Evolutionary conservation across 1,140 invertebrate genomes (phyloP).

Genomic region (Pygmarrhopalites habei): DNA sequence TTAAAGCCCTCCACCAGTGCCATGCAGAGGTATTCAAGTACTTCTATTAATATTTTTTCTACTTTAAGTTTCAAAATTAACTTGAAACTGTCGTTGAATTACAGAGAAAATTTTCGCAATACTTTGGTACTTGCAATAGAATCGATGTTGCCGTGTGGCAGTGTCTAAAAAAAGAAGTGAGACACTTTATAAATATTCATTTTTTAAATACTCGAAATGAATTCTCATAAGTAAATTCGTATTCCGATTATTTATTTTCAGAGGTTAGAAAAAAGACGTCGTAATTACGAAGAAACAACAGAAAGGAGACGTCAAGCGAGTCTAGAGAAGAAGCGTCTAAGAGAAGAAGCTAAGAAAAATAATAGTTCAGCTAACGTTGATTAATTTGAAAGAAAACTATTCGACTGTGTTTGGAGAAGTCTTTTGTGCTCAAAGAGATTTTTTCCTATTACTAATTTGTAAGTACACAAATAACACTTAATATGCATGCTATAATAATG

Average conservation of each 20-base stretch:
- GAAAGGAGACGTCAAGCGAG: neutral
- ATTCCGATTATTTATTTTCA: constrained; percentile 5
- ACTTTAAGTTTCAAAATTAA: neutral
- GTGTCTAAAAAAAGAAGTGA: constrained; percentile 27
- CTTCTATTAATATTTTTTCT: neutral
- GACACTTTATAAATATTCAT: neutral
- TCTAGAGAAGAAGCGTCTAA: neutral
- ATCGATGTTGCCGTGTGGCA: constrained; percentile 15
- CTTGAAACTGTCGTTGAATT: neutral
- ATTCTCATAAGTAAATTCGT: neutral
- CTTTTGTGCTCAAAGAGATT: neutral
- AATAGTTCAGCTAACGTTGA: too few species aligned
- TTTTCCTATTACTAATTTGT: neutral
- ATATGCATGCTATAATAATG: neutral
- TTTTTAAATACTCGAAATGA: neutral
- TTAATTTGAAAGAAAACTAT: neutral
- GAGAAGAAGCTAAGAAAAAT: neutral
- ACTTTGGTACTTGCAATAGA: constrained; percentile 23
- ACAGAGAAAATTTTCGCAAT: constrained; percentile 18
- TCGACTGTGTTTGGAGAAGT: neutral
- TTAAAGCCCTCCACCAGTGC: constrained; percentile 23
- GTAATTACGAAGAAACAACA: constrained; percentile 21
- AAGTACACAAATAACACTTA: neutral
- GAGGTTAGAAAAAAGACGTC: constrained; percentile 6
- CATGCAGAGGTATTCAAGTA: constrained; percentile 16